These are phyloP conservation scores for Fregetta grallaria DNA, from an alignment of 2,113 vertebrate genomes.

Conservation along the genomic window DNA sequence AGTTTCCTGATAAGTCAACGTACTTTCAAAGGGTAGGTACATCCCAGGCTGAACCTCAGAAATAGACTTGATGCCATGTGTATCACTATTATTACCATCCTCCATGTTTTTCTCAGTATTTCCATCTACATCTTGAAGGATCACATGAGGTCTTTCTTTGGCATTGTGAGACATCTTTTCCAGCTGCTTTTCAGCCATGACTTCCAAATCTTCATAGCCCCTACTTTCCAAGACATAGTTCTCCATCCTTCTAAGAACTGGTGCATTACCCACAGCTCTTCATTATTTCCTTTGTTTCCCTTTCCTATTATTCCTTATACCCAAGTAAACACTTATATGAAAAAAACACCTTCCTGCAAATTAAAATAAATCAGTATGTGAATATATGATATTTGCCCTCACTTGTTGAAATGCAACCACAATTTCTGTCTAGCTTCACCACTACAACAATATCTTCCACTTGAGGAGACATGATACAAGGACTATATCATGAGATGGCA, in stretches of 20 bases:
- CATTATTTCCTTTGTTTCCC: neutral
- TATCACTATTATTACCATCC: neutral
- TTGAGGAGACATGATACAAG: neutral
- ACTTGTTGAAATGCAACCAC: neutral
- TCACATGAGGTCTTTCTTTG: neutral
- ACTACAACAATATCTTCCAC: neutral
- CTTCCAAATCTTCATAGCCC: neutral
- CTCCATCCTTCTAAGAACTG: neutral
- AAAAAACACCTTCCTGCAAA: neutral
- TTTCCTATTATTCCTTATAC: neutral
- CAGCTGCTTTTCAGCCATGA: neutral
- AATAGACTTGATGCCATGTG: accelerated
- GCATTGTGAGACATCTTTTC: neutral
- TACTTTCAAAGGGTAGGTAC: neutral
- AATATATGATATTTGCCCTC: neutral
- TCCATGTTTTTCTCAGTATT: neutral
- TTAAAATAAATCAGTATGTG: neutral
- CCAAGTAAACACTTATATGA: neutral
- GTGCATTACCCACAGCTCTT: neutral
- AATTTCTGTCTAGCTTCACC: neutral
- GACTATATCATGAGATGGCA: neutral
- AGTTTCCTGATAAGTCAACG: neutral
- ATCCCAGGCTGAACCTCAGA: neutral
- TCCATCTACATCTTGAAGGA: neutral
- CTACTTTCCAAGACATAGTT: neutral